Percentiles rank a stretch among this genome's conserved stretches.
phyloP scores from a whole-genome alignment of 2,888 invertebrate species.

The Lasioglossum villosulum region DNA sequence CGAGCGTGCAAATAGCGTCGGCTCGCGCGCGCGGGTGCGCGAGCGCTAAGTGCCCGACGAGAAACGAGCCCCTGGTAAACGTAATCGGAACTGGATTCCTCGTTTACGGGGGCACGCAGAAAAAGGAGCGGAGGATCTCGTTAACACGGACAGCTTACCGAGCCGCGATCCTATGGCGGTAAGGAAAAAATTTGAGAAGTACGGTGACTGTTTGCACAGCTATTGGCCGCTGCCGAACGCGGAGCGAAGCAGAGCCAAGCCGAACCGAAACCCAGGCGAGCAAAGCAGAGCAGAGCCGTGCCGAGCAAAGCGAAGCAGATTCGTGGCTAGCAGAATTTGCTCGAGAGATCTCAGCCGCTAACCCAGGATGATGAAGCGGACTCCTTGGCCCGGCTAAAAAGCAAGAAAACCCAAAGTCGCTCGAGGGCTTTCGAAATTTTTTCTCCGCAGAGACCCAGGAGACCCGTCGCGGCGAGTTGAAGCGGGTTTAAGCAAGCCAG shows the following conservation, averaged over 20 bases:
- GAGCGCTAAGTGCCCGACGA: constrained; percentile 65
- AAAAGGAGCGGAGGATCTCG: constrained; percentile 23
- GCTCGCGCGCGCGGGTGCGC: constrained; percentile 53
- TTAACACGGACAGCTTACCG: constrained; percentile 33
- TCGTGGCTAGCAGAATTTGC: constrained; percentile 33
- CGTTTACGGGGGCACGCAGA: constrained; percentile 15
- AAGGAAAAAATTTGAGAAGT: constrained; percentile 45
- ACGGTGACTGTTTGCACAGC: constrained; percentile 51
- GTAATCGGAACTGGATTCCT: constrained; percentile 63
- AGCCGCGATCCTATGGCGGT: neutral
- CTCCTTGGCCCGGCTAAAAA: constrained; percentile 9
- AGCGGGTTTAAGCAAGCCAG: neutral
- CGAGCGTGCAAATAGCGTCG: constrained; percentile 72
- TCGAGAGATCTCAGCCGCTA: constrained; percentile 43
- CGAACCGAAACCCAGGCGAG: neutral
- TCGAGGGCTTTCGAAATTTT: constrained; percentile 52
- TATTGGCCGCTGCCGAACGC: constrained; percentile 15
- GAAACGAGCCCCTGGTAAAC: constrained; percentile 48
- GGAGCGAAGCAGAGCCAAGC: neutral
- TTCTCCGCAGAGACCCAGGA: neutral
- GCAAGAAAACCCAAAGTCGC: constrained; percentile 34
- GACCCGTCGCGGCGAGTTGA: neutral
- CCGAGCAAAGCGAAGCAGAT: neutral
- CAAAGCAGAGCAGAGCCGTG: neutral
- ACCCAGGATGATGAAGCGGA: constrained; percentile 45